These are phyloP conservation scores for Hemitrygon akajei DNA, from an alignment of 2,797 vertebrate species.

Conservation along the genomic window DNA sequence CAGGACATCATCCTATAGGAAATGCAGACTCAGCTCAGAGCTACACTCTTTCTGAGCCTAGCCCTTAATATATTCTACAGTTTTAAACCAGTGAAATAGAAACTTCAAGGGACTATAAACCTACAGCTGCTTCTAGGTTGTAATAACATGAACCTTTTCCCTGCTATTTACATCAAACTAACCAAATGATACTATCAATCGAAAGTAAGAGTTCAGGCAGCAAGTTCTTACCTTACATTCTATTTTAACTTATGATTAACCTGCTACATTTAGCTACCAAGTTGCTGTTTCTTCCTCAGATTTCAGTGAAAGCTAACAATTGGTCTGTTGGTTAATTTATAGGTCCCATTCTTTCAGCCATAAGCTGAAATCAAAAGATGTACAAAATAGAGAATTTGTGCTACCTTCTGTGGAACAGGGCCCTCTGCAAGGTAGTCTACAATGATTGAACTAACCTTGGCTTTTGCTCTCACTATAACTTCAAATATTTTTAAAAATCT, in stretches of 20 bases:
- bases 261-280: neutral
- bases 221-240: neutral
- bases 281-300: neutral
- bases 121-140: too few relatives aligned
- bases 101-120: too few relatives aligned
- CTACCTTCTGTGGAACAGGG: neutral
- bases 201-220: neutral
- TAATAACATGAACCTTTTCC: too few relatives aligned
- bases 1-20: neutral
- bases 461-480: too few relatives aligned
- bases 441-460: neutral
- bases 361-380: neutral
- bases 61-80: neutral
- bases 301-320: neutral
- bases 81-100: neutral
- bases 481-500: too few relatives aligned
- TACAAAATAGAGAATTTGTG: neutral
- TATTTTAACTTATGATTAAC: neutral
- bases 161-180: too few relatives aligned
- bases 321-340: neutral
- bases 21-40: neutral
- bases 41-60: neutral
- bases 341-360: neutral
- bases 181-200: neutral
- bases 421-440: neutral